phyloP scores from a whole-genome alignment of 2,797 vertebrate genomes.

The Ispidina picta region DNA sequence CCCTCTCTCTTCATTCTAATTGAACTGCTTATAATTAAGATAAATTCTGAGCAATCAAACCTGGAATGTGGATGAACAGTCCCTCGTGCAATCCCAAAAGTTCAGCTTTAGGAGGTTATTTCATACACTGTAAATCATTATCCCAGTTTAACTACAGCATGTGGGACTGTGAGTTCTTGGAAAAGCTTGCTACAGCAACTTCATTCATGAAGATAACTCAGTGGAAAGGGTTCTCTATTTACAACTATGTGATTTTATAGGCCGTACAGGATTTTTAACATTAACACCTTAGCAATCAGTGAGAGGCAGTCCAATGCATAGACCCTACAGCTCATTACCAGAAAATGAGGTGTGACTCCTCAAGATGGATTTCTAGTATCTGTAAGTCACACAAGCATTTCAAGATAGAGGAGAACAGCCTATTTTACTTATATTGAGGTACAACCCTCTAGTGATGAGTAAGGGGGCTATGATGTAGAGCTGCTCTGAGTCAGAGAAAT shows the following conservation, averaged over 20 bases:
- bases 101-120: slow-evolving; percentile 63
- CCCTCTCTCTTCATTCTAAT: slow-evolving; percentile 36
- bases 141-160: slow-evolving; percentile 27
- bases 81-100: slow-evolving; percentile 68
- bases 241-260: slow-evolving; percentile 2
- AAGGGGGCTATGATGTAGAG: neutral
- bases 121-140: slow-evolving; percentile 64
- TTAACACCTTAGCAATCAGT: slow-evolving; percentile 54
- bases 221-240: slow-evolving; percentile 30
- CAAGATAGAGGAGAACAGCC: slow-evolving; percentile 1
- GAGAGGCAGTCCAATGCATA: neutral
- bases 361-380: slow-evolving; percentile 47
- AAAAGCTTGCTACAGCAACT: slow-evolving; percentile 32
- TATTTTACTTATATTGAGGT: slow-evolving; percentile 10
- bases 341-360: slow-evolving; percentile 56
- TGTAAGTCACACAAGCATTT: slow-evolving; percentile 1
- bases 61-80: slow-evolving; percentile 67
- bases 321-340: slow-evolving; percentile 42
- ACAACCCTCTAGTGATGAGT: neutral
- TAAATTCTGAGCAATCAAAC: slow-evolving; percentile 64
- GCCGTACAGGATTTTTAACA: neutral
- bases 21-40: slow-evolving; percentile 48
- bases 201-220: slow-evolving; percentile 54
- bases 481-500: slow-evolving; percentile 12
- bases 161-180: slow-evolving; percentile 3